Evolutionary conservation across 2,888 invertebrate genomes (phyloP).

Genomic region (Ophioninae sp.): DNA sequence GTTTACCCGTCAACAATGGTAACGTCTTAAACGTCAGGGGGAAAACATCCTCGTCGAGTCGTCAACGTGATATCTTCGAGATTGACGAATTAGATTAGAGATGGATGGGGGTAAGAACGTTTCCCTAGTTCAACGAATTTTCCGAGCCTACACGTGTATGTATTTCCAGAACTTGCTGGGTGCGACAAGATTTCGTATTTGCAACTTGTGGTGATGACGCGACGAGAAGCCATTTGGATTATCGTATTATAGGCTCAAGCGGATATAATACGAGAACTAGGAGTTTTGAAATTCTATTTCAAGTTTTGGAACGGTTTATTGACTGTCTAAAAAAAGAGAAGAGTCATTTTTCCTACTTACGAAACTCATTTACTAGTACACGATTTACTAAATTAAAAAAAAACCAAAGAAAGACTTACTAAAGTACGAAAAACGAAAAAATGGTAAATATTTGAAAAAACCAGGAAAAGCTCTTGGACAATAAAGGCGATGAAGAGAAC

Average conservation of each 20-base stretch:
- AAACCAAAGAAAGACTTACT: too few relatives aligned
- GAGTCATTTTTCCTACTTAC: too few relatives aligned
- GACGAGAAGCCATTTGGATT: not conserved
- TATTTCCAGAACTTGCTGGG: not conserved
- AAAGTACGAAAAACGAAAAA: too few relatives aligned
- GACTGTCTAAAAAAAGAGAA: too few relatives aligned
- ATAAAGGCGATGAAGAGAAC: too few relatives aligned
- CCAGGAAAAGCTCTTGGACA: too few relatives aligned
- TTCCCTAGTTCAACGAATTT: conserved; percentile 12
- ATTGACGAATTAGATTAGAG: conserved; percentile 32
- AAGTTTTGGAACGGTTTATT: not conserved
- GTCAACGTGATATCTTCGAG: conserved; percentile 6
- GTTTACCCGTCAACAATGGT: conserved; percentile 30
- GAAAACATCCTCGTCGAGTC: conserved; percentile 7
- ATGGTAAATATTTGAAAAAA: too few relatives aligned
- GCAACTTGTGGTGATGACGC: not conserved
- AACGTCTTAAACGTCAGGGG: conserved; percentile 19
- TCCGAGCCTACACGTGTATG: not conserved
- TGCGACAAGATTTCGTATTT: not conserved
- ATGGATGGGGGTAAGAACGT: not conserved
- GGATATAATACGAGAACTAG: not conserved
- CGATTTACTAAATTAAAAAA: too few relatives aligned
- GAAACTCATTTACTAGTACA: too few relatives aligned
- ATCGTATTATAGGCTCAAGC: not conserved
- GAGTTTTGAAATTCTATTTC: not conserved